These are phyloP conservation scores for Otolemur garnettii DNA, from an alignment of 2,113 vertebrate genomes.

Conservation along the genomic window DNA sequence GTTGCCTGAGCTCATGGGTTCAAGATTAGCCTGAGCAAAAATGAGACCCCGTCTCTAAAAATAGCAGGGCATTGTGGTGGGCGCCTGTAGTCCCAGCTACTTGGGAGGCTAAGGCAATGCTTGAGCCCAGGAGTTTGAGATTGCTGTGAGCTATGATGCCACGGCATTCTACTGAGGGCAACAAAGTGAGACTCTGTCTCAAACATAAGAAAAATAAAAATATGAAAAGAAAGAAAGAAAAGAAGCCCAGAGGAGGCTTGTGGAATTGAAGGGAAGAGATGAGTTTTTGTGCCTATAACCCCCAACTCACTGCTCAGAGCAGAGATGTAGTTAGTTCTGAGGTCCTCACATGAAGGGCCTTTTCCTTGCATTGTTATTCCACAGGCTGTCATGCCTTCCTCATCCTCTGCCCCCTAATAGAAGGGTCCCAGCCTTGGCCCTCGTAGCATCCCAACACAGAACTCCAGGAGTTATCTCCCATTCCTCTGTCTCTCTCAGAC, in stretches of 20 bases:
- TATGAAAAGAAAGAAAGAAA: background rate
- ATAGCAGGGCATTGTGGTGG: too few species aligned
- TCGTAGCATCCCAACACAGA: background rate
- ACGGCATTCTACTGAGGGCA: too few species aligned
- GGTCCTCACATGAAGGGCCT: background rate
- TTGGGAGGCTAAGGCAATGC: too few species aligned
- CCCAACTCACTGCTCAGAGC: background rate
- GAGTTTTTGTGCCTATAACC: background rate
- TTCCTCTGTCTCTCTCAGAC: background rate
- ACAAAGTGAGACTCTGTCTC: too few species aligned
- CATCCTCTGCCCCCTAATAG: background rate
- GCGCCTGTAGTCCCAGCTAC: too few species aligned
- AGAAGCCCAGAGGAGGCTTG: background rate
- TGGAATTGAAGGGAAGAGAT: background rate
- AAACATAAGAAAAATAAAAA: too few species aligned
- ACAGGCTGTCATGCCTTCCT: background rate
- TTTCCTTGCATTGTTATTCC: background rate
- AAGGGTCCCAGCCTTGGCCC: background rate
- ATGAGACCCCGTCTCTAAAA: too few species aligned
- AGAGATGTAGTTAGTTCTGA: background rate
- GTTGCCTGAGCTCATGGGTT: too few species aligned
- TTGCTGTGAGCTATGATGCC: too few species aligned
- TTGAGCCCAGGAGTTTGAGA: too few species aligned
- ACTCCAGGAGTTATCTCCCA: background rate
- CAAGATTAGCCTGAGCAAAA: too few species aligned